phyloP scores from a whole-genome alignment of 2,113 vertebrate species.

The Heteronetta atricapilla region DNA sequence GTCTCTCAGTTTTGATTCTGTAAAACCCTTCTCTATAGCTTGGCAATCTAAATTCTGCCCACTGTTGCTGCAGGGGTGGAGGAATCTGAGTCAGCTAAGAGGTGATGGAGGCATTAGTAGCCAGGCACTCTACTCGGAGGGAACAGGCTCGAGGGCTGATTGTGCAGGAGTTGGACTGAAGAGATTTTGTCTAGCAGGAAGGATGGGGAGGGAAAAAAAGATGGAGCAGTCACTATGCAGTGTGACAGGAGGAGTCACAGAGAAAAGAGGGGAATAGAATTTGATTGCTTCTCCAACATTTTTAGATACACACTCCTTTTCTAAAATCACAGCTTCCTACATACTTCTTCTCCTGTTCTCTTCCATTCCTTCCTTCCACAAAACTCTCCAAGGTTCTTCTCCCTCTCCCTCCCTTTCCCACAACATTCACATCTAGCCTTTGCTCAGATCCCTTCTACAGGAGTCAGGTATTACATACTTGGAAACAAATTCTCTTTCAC shows the following conservation, averaged over 20 bases:
- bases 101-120: neutral
- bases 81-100: neutral
- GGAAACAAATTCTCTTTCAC: neutral
- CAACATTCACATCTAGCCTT: neutral
- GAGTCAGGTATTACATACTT: neutral
- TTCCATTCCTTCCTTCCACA: neutral
- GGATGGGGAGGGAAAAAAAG: neutral
- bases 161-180: neutral
- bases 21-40: neutral
- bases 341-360: neutral
- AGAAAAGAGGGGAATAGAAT: neutral
- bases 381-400: neutral
- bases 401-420: neutral
- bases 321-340: neutral
- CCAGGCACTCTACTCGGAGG: neutral
- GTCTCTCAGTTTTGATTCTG: neutral
- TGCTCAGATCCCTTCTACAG: neutral
- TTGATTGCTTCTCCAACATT: neutral
- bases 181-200: neutral
- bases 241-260: neutral
- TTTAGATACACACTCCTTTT: neutral
- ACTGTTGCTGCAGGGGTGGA: neutral
- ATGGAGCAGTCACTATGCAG: neutral
- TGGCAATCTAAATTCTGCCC: neutral
- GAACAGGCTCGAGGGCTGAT: neutral